Evolutionary conservation across 1,140 invertebrate genomes (phyloP).

Genomic region (Platorchestia sp.): DNA sequence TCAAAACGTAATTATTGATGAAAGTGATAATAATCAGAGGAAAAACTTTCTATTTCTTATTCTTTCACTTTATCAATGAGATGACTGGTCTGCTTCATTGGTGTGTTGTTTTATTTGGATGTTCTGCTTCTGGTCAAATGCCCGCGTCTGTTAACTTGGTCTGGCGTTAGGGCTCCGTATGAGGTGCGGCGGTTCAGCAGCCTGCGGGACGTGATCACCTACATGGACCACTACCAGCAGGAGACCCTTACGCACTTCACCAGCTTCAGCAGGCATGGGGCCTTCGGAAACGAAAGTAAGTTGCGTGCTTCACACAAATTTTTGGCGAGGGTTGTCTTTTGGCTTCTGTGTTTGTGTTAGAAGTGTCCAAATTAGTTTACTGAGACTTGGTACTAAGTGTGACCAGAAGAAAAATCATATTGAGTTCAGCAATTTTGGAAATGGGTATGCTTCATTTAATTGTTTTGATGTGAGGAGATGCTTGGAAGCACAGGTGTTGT

Average conservation of each 20-base stretch:
- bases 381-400: not conserved
- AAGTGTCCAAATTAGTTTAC: not conserved
- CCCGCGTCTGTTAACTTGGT: too few species aligned
- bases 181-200: slow-evolving; percentile 60
- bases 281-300: slow-evolving; percentile 64
- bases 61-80: too few species aligned
- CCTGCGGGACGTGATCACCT: slow-evolving; percentile 58
- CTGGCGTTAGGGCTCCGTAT: slow-evolving; percentile 51
- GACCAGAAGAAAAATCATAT: not conserved
- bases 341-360: not conserved
- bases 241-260: slow-evolving; percentile 65
- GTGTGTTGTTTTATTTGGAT: too few species aligned
- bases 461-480: too few species aligned
- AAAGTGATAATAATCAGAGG: too few species aligned
- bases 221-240: slow-evolving; percentile 63
- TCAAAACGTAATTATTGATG: too few species aligned
- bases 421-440: not conserved
- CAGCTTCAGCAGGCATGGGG: slow-evolving; percentile 61
- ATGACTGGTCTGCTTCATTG: too few species aligned
- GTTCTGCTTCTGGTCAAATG: too few species aligned
- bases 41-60: too few species aligned
- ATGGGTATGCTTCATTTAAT: not conserved
- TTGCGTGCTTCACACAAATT: not conserved
- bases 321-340: not conserved
- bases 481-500: too few species aligned